These are phyloP conservation scores for Prunella fulvescens DNA, from an alignment of 2,113 vertebrate genomes.

Conservation along the genomic window DNA sequence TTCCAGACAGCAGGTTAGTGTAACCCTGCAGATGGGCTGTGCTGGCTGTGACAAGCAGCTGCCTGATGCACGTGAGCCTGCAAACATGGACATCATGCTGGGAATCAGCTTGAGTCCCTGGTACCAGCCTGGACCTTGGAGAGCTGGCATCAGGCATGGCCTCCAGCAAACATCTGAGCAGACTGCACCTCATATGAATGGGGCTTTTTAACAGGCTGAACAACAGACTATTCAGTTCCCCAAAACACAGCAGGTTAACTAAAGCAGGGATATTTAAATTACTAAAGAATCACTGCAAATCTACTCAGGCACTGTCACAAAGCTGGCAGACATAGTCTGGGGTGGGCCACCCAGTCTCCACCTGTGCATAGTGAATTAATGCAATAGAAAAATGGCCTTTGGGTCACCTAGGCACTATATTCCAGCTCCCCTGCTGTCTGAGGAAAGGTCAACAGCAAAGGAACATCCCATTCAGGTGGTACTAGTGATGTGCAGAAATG, in stretches of 20 bases:
- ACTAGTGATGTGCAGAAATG: neutral
- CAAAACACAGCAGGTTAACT: neutral
- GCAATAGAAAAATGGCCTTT: neutral
- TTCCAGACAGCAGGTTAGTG: neutral
- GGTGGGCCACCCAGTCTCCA: neutral
- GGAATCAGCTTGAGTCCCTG: neutral
- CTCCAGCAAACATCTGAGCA: neutral
- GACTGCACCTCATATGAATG: neutral
- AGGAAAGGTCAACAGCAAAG: neutral
- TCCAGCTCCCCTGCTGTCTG: neutral
- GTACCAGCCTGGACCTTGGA: neutral
- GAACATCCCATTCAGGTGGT: neutral
- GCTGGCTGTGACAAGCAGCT: neutral
- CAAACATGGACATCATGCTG: neutral
- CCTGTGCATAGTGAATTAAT: neutral
- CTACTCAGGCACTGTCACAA: neutral
- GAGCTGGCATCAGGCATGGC: neutral
- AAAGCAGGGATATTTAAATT: neutral
- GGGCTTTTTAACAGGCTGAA: neutral
- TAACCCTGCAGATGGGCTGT: neutral
- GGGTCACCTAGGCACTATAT: neutral
- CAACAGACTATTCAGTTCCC: neutral
- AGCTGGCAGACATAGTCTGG: neutral
- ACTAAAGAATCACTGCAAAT: neutral
- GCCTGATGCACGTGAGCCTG: neutral